These are phyloP conservation scores for Tryphoninae sp. DNA, from an alignment of 2,888 invertebrate species.

Conservation along the genomic window DNA sequence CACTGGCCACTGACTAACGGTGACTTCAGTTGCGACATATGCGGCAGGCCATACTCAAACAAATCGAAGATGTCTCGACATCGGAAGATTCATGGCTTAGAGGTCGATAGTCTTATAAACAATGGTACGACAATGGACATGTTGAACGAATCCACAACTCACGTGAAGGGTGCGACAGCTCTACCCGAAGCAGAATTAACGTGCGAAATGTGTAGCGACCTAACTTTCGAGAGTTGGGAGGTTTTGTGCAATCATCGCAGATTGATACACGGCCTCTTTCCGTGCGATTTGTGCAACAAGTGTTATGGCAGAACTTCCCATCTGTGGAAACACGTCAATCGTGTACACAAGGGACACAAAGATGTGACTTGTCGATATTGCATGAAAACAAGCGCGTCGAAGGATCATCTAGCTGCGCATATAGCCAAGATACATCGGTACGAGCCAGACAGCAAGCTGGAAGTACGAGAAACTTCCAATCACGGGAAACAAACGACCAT, in stretches of 20 bases:
- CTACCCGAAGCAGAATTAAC: slow-evolving; percentile 68
- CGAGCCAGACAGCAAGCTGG: slow-evolving; percentile 76
- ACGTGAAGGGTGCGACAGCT: slow-evolving; percentile 27
- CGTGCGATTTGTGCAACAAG: slow-evolving; percentile 85
- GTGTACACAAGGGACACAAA: slow-evolving; percentile 84
- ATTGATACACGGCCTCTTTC: slow-evolving; percentile 83
- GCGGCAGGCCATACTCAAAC: slow-evolving; percentile 82
- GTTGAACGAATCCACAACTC: slow-evolving; percentile 39
- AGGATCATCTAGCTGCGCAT: slow-evolving; percentile 83
- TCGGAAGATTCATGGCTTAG: slow-evolving; percentile 81
- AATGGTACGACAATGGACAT: slow-evolving; percentile 65
- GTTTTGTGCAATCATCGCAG: slow-evolving; percentile 83
- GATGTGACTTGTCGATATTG: slow-evolving; percentile 84
- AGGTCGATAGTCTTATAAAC: slow-evolving; percentile 65
- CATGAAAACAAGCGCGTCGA: slow-evolving; percentile 84
- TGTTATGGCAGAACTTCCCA: slow-evolving; percentile 85
- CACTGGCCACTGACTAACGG: slow-evolving; percentile 82
- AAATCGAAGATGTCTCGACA: slow-evolving; percentile 82
- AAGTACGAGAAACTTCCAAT: slow-evolving; percentile 74
- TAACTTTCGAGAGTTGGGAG: slow-evolving; percentile 81
- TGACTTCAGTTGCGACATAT: slow-evolving; percentile 82
- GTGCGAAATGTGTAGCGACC: slow-evolving; percentile 76
- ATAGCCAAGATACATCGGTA: slow-evolving; percentile 83
- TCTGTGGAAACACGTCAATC: slow-evolving; percentile 85
- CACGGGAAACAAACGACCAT: slow-evolving; percentile 78